Percentiles rank a stretch among this genome's conserved stretches.
phyloP scores from a whole-genome alignment of 2,797 vertebrate genomes.

The Rhynchonycteris naso region DNA sequence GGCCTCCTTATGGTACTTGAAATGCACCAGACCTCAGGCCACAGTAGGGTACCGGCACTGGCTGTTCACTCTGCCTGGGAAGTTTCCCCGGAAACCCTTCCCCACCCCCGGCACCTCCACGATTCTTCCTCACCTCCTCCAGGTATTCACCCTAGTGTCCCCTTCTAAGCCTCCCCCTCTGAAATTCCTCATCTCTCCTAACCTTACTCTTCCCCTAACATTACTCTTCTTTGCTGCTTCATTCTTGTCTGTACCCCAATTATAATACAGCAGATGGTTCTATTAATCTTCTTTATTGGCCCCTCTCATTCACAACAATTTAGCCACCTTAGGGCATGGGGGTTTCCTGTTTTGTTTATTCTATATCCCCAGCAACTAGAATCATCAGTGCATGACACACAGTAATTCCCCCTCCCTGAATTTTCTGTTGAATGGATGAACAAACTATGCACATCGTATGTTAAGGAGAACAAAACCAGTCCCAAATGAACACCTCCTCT shows the following conservation, averaged over 20 bases:
- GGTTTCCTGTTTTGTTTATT: not conserved
- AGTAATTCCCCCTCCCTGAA: not conserved
- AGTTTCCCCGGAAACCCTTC: not conserved
- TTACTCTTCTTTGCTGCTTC: not conserved
- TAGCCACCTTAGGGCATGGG: not conserved
- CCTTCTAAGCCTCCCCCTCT: too few relatives aligned
- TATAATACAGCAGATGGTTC: fast-evolving
- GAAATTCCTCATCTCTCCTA: not conserved
- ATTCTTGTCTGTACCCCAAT: not conserved
- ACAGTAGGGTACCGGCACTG: fast-evolving
- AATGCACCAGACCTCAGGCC: not conserved
- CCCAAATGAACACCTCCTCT: not conserved
- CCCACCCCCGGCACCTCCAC: not conserved
- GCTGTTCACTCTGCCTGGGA: not conserved
- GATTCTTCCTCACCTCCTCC: not conserved
- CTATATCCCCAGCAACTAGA: not conserved
- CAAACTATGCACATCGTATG: not conserved
- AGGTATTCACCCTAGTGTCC: not conserved
- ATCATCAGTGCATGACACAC: not conserved
- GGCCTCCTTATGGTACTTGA: not conserved
- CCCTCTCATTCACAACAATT: not conserved
- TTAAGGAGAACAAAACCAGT: not conserved
- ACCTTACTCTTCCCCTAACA: not conserved
- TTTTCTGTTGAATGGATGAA: not conserved
- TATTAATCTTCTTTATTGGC: too few relatives aligned